These are phyloP conservation scores for Platyura marginata DNA, from an alignment of 1,140 invertebrate species.

Conservation along the genomic window DNA sequence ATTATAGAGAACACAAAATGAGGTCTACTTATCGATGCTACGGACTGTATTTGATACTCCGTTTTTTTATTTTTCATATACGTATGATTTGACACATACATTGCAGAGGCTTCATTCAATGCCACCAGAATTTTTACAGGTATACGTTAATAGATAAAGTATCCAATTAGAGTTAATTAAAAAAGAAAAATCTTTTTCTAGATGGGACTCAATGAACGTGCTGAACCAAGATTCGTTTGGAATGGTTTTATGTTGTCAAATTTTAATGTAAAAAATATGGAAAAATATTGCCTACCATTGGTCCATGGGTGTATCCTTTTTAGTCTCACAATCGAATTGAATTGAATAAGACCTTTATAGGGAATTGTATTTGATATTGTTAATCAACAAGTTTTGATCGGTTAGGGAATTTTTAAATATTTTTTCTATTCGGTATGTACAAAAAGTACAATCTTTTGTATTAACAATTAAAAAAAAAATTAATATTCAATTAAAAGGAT, in stretches of 20 bases:
- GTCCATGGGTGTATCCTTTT: slow-evolving; percentile 85
- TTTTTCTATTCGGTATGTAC: too few species aligned
- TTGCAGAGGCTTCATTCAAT: slow-evolving; percentile 78
- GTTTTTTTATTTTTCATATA: slow-evolving; percentile 81
- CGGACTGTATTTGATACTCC: slow-evolving; percentile 58
- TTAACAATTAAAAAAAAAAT: too few species aligned
- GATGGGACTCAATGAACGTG: slow-evolving; percentile 50
- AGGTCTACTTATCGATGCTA: slow-evolving; percentile 63
- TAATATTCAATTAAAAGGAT: too few species aligned
- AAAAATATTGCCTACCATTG: slow-evolving; percentile 68
- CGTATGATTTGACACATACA: slow-evolving; percentile 85
- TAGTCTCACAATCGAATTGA: slow-evolving; percentile 25
- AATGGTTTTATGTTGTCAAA: slow-evolving; percentile 65
- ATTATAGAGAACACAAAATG: slow-evolving; percentile 50
- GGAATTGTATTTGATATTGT: neutral
- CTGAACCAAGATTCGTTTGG: slow-evolving; percentile 85
- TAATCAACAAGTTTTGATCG: too few species aligned
- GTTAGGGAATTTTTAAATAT: too few species aligned
- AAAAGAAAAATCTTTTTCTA: too few species aligned
- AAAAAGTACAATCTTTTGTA: too few species aligned
- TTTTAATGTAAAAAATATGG: slow-evolving; percentile 43
- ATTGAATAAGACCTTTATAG: neutral
- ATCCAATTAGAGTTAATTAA: too few species aligned
- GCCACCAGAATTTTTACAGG: slow-evolving; percentile 65
- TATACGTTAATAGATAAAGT: too few species aligned